Base-by-base conservation (phyloP, 1,140 invertebrate genomes). In the Temnothorax nylanderi region DNA sequence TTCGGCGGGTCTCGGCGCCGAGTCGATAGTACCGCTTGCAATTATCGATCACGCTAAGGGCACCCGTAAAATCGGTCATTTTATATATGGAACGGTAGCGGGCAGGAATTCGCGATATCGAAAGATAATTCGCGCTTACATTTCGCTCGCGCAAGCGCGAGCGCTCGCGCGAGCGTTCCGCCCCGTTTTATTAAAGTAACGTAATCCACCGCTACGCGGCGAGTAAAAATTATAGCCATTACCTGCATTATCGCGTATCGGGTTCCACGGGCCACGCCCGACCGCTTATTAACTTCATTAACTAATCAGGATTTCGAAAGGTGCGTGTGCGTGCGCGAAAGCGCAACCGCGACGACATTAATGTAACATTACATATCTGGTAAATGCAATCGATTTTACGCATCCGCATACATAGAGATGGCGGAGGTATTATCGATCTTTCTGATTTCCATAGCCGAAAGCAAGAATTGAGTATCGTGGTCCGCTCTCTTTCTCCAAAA, bases 201-300 rank as follows among this genome's bases (percentile, higher is more conserved):
- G 80, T 84, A 84, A 84, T 75, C 80, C 69, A 75, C 69, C 69
- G 32, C 64, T 34, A 21, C 67, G 44, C 76, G 80, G 80, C 54
- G 54, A 47, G 56, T 74, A 84, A 84, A 84, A 84, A 84, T 84
- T 84, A 84, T 75, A 62, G 80, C 80, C 80, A 84, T 84, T 84
- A 84, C 72, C 80, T 75, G 69, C 80, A 84, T 84, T 84, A 84
- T 84, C 80, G 80, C 80, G 69, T 84, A 84, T 84, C 80, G 54
- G 44, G 69, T 84, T 84, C 41, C 69, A 64, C 69, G 69, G 80
- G 80, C 67, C 80, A 82, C 80, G 69, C 80, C 80, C 80, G 69
- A 62, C 80, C 80, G 80, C 80, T 84, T 84, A 84, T 84, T 84
- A 74, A 84, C 80, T 84, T 84, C 80, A 84, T 84, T 84, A 84